A percentile compares a stretch with the other conserved stretches of the same genome.
Evolutionary conservation across 2,888 invertebrate genomes (phyloP).

Genomic region (Rhabditoides inermis): DNA sequence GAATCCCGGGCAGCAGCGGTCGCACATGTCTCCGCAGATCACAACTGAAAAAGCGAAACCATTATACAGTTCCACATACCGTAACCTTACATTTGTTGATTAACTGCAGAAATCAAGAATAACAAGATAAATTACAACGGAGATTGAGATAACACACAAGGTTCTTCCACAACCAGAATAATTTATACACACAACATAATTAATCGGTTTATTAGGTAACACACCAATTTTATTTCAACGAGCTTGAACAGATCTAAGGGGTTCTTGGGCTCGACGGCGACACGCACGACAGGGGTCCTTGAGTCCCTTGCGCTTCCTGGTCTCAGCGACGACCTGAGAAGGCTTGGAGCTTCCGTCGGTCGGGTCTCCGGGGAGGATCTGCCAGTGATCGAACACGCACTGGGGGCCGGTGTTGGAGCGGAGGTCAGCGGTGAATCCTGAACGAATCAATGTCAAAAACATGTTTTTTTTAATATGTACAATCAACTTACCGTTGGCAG

Average conservation of each 20-base stretch:
- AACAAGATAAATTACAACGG: too few relatives aligned
- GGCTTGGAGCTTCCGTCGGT: slow-evolving; percentile 61
- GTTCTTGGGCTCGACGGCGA: slow-evolving; percentile 98
- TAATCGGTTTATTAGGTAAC: too few relatives aligned
- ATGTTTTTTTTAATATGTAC: neutral
- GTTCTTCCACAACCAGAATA: too few relatives aligned
- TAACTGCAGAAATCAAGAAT: too few relatives aligned
- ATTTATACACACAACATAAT: too few relatives aligned
- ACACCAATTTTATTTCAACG: slow-evolving; percentile 83
- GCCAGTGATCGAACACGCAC: slow-evolving; percentile 99
- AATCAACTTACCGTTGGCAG: slow-evolving; percentile 97
- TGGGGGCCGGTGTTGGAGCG: slow-evolving; percentile 91
- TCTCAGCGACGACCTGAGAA: slow-evolving; percentile 63
- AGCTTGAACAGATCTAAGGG: slow-evolving; percentile 97
- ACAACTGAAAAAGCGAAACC: too few relatives aligned
- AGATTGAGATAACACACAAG: too few relatives aligned
- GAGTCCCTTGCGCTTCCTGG: slow-evolving; percentile 95
- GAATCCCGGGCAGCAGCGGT: slow-evolving; percentile 73
- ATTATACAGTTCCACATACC: too few relatives aligned
- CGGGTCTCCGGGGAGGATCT: slow-evolving; percentile 88
- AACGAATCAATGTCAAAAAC: slow-evolving; percentile 10
- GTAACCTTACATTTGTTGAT: too few relatives aligned
- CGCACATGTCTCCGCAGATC: slow-evolving; percentile 89
- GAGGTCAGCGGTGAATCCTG: slow-evolving; percentile 85
- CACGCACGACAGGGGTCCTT: slow-evolving; percentile 98